phyloP scores from a whole-genome alignment of 2,888 invertebrate genomes.

The Leptinotarsa peninsularis region DNA sequence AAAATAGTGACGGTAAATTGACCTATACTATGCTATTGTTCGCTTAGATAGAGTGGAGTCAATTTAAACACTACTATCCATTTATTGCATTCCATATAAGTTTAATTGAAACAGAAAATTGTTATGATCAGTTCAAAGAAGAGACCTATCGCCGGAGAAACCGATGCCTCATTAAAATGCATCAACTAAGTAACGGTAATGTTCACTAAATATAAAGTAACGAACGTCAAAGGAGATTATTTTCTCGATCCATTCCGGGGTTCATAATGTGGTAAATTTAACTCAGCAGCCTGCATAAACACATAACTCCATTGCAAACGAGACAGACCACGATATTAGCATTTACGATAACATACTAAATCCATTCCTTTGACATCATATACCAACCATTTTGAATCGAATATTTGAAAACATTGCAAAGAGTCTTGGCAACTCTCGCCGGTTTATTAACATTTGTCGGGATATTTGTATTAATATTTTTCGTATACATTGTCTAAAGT shows the following conservation, averaged over 20 bases:
- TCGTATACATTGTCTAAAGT: neutral
- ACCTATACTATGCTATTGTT: too few species aligned
- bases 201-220: constrained; percentile 15
- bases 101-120: too few species aligned
- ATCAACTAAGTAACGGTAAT: constrained; percentile 1
- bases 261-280: constrained; percentile 48
- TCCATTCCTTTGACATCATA: constrained; percentile 36
- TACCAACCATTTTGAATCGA: constrained; percentile 39
- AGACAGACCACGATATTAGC: constrained; percentile 45
- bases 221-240: constrained; percentile 10
- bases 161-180: neutral
- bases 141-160: neutral
- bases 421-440: constrained; percentile 42
- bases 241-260: constrained; percentile 24
- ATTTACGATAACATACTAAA: constrained; percentile 46
- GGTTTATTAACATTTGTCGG: constrained; percentile 41
- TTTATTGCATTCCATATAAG: too few species aligned
- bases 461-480: constrained; percentile 21
- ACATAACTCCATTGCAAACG: constrained; percentile 47
- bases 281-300: constrained; percentile 48
- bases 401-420: constrained; percentile 43
- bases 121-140: neutral
- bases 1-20: too few species aligned
- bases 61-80: too few species aligned
- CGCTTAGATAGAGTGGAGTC: too few species aligned